A percentile compares a stretch with the other conserved stretches of the same genome.
Evolutionary conservation across 1,140 invertebrate genomes (phyloP).

Genomic region (Wasmannia auropunctata): DNA sequence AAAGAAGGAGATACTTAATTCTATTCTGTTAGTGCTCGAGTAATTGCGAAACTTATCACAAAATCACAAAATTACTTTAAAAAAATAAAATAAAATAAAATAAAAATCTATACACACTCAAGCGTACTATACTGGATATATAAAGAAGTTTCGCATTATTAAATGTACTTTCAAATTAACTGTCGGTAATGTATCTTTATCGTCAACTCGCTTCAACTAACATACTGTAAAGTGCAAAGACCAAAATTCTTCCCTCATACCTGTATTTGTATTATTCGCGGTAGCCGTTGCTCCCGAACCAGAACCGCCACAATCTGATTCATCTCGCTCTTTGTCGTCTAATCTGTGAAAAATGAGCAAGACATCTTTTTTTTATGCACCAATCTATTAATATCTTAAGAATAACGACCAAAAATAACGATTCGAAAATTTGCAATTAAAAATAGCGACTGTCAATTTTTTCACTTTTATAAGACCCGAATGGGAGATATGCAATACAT

Average conservation of each 20-base stretch:
- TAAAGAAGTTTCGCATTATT: slow-evolving; percentile 43
- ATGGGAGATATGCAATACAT: background rate
- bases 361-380: background rate
- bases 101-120: slow-evolving; percentile 40
- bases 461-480: background rate
- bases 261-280: slow-evolving; percentile 82
- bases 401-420: background rate
- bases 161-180: slow-evolving; percentile 40
- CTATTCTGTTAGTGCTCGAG: slow-evolving; percentile 62
- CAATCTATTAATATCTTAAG: background rate
- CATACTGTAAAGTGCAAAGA: slow-evolving; percentile 15
- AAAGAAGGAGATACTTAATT: slow-evolving; percentile 50
- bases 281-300: slow-evolving; percentile 66
- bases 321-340: slow-evolving; percentile 83
- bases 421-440: background rate
- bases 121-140: slow-evolving; percentile 25
- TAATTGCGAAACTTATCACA: slow-evolving; percentile 37
- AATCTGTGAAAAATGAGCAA: slow-evolving; percentile 75
- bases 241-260: slow-evolving; percentile 72
- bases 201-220: slow-evolving; percentile 68
- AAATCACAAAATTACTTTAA: slow-evolving; percentile 37
- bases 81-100: slow-evolving; percentile 12
- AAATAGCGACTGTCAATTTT: background rate
- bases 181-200: slow-evolving; percentile 71
- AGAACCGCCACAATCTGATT: slow-evolving; percentile 80